phyloP scores from a whole-genome alignment of 2,888 invertebrate species.

The Podabrus alpinus region DNA sequence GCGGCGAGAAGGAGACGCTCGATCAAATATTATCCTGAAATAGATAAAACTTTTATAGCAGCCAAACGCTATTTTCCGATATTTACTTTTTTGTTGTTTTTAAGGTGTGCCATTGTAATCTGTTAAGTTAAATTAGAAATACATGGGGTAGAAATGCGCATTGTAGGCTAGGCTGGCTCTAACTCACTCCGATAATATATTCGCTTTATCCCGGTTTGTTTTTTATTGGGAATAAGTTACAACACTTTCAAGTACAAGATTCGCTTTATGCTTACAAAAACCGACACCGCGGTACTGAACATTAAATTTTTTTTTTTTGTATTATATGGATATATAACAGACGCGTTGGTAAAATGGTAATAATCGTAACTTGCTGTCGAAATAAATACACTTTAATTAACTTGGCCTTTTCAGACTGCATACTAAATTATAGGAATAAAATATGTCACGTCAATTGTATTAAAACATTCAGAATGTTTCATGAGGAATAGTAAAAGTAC shows the following conservation, averaged over 20 bases:
- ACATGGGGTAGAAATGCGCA: constrained; percentile 38
- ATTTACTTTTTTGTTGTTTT: background rate
- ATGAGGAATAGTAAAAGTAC: no score
- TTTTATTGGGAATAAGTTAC: constrained; percentile 45
- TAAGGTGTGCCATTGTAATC: constrained; percentile 19
- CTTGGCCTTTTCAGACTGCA: background rate
- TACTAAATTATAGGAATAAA: no score
- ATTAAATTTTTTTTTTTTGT: background rate
- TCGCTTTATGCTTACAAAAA: constrained; percentile 12
- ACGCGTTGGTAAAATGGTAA: no score
- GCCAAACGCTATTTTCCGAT: background rate
- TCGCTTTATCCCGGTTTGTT: constrained; percentile 36
- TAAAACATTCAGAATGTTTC: no score
- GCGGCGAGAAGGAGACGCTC: background rate
- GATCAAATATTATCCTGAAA: background rate
- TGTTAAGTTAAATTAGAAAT: constrained; percentile 24
- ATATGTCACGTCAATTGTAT: no score
- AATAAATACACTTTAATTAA: background rate
- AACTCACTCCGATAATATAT: constrained; percentile 24
- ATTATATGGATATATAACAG: no score
- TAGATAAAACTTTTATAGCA: background rate
- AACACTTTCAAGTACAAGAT: constrained; percentile 40
- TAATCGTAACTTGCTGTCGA: background rate
- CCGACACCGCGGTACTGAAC: background rate
- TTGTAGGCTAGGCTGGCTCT: constrained; percentile 34